phyloP scores from a whole-genome alignment of 2,113 vertebrate genomes.

The Notechis scutatus region DNA sequence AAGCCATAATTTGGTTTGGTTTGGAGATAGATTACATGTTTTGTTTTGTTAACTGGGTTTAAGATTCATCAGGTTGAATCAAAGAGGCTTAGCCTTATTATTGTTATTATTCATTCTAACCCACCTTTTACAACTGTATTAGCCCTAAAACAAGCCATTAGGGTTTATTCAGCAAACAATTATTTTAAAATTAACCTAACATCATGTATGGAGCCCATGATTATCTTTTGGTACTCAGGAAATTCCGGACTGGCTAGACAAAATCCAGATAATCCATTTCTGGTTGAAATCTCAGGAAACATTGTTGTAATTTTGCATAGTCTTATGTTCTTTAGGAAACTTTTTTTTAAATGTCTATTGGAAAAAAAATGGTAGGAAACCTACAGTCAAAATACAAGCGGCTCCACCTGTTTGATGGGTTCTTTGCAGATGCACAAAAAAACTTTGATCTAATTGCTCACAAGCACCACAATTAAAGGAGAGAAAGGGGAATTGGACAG shows the following conservation, averaged over 20 bases:
- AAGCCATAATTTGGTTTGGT: background rate
- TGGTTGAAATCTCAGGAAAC: background rate
- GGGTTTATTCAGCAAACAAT: background rate
- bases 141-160: background rate
- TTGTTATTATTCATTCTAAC: background rate
- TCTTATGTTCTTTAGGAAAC: background rate
- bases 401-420: background rate
- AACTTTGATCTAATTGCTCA: background rate
- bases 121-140: background rate
- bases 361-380: too few species aligned
- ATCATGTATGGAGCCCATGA: background rate
- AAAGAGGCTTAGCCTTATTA: background rate
- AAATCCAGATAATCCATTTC: background rate
- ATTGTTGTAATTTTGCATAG: background rate
- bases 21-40: background rate
- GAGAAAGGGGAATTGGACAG: background rate
- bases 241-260: background rate
- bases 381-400: background rate
- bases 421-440: background rate
- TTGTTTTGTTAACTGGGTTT: background rate
- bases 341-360: background rate
- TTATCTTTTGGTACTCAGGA: background rate
- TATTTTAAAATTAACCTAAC: background rate
- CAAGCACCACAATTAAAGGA: background rate
- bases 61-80: background rate